Evolutionary conservation across 2,113 vertebrate species (phyloP).

Genomic region (Aptenodytes forsteri): DNA sequence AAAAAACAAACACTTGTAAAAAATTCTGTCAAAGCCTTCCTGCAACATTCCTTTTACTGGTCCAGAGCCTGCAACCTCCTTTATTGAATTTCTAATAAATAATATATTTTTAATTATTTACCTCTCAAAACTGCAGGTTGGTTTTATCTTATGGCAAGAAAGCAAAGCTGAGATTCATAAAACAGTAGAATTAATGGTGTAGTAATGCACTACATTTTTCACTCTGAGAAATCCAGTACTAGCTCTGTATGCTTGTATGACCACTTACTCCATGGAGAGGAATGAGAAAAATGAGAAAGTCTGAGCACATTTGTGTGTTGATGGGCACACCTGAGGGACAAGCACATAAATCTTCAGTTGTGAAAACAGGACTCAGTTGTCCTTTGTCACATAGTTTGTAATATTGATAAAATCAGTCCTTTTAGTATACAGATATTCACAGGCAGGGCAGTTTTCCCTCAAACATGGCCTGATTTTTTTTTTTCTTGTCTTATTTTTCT

Average conservation of each 20-base stretch:
- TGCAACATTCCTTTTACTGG: background rate
- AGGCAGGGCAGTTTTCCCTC: background rate
- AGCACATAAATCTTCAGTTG: background rate
- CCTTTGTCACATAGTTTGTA: background rate
- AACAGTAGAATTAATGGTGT: background rate
- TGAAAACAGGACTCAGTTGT: background rate
- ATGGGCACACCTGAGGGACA: background rate
- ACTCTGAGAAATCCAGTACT: background rate
- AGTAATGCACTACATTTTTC: background rate
- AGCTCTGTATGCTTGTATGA: background rate
- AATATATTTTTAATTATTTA: background rate
- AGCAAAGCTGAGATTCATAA: background rate
- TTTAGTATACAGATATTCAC: background rate
- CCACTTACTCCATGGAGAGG: background rate
- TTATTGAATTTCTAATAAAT: conserved; percentile 8
- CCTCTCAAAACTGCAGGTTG: background rate
- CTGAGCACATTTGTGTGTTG: background rate
- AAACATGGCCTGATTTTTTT: background rate
- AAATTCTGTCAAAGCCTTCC: background rate
- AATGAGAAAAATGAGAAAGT: background rate
- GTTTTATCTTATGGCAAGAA: background rate
- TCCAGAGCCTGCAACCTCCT: background rate
- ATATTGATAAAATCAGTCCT: background rate
- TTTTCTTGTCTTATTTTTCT: background rate
- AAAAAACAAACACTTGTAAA: background rate